These are phyloP conservation scores for Salvelinus alpinus DNA, from an alignment of 2,113 vertebrate genomes.

Conservation along the genomic window DNA sequence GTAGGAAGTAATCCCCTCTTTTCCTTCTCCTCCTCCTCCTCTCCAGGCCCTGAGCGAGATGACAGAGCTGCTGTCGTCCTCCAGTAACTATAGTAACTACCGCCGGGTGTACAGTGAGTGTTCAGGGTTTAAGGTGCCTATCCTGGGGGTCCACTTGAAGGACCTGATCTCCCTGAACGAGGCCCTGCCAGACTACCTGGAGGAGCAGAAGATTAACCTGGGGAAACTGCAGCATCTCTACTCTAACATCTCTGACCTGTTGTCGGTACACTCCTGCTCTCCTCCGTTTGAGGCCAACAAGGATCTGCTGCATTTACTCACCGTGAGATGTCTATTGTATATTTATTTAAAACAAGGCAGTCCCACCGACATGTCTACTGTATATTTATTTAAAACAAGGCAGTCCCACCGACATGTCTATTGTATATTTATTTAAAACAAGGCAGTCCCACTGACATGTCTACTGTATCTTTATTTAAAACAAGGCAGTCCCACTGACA, in stretches of 20 bases:
- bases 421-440: too few relatives aligned
- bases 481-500: too few relatives aligned
- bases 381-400: too few relatives aligned
- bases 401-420: too few relatives aligned
- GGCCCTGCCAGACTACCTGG: conserved; percentile 81
- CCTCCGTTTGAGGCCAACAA: conserved; percentile 84
- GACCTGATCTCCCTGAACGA: conserved; percentile 88
- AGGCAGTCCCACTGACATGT: too few relatives aligned
- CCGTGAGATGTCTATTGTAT: conserved; percentile 61
- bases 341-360: too few relatives aligned
- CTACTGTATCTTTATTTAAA: too few relatives aligned
- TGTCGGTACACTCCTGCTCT: conserved; percentile 72
- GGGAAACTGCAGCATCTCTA: conserved; percentile 86
- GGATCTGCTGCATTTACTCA: conserved; percentile 87
- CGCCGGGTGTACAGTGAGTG: conserved; percentile 81
- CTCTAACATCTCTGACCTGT: conserved; percentile 83
- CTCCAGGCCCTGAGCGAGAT: conserved; percentile 83
- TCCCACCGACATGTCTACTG: conserved; percentile 42
- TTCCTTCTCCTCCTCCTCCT: too few relatives aligned
- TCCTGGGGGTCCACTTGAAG: conserved; percentile 90
- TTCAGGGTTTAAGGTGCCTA: conserved; percentile 84
- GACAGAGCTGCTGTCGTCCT: conserved; percentile 84
- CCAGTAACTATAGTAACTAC: conserved; percentile 86
- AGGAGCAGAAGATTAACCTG: conserved; percentile 84
- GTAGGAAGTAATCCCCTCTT: too few relatives aligned